Evolutionary conservation across 1,140 invertebrate species (phyloP).

Genomic region (Nilaparvata lugens): DNA sequence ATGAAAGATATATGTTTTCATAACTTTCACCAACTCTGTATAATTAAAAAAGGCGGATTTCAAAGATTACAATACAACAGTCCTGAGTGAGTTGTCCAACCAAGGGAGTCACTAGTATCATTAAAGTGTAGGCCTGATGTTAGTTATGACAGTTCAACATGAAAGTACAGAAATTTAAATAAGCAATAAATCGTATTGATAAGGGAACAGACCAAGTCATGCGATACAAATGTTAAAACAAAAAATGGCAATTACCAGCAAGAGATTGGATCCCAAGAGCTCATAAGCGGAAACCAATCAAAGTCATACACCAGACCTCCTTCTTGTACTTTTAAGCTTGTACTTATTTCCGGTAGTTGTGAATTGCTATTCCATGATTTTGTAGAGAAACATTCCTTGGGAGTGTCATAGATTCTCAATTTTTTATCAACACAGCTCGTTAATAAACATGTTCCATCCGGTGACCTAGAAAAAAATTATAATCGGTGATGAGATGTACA

Average conservation of each 20-base stretch:
- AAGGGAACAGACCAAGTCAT: too few relatives aligned
- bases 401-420: constrained; percentile 71
- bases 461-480: constrained; percentile 47
- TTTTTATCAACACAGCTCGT: constrained; percentile 67
- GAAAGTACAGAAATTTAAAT: too few relatives aligned
- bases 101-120: too few relatives aligned
- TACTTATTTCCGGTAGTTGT: constrained; percentile 40
- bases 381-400: constrained; percentile 53
- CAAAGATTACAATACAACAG: too few relatives aligned
- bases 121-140: too few relatives aligned
- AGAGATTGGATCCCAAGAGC: constrained; percentile 59
- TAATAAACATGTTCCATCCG: constrained; percentile 76
- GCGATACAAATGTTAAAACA: neutral
- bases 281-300: constrained; percentile 87
- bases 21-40: too few relatives aligned
- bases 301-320: constrained; percentile 83
- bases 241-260: constrained; percentile 55
- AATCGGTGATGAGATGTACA: too few relatives aligned
- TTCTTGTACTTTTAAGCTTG: constrained; percentile 66
- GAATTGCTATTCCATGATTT: constrained; percentile 37
- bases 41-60: too few relatives aligned
- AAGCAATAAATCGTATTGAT: too few relatives aligned
- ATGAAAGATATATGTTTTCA: too few relatives aligned
- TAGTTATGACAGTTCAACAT: too few relatives aligned
- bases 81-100: too few relatives aligned